Evolutionary conservation across 2,113 vertebrate genomes (phyloP).

Genomic region (Anhinga rufa): DNA sequence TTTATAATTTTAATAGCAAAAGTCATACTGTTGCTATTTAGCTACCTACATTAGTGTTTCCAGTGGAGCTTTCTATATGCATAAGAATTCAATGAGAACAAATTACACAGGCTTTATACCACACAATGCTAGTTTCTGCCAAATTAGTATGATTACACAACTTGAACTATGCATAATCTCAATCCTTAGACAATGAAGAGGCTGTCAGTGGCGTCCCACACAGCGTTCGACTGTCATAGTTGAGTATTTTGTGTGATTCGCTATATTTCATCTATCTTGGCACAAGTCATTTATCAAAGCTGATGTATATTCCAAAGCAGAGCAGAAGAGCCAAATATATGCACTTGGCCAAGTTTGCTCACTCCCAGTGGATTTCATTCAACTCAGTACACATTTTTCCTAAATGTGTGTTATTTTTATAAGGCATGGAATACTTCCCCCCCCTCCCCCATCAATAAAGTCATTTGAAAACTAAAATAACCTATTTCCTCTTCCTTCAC

Average conservation of each 20-base stretch:
- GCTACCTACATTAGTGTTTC: not conserved
- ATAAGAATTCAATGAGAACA: not conserved
- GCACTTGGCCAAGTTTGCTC: not conserved
- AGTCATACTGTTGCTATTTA: not conserved
- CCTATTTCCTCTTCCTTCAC: not conserved
- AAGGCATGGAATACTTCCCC: not conserved
- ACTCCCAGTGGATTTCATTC: not conserved
- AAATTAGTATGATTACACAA: not conserved
- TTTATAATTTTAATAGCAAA: not conserved
- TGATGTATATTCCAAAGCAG: not conserved
- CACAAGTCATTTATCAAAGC: not conserved
- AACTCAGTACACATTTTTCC: not conserved
- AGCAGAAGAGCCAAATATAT: not conserved
- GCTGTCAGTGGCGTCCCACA: not conserved
- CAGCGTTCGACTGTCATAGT: not conserved
- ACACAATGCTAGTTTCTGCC: not conserved
- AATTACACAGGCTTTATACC: not conserved
- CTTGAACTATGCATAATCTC: not conserved
- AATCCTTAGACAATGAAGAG: not conserved
- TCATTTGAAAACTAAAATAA: not conserved
- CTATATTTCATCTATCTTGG: not conserved
- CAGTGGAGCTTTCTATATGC: not conserved
- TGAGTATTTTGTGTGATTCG: not conserved
- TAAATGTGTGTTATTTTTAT: not conserved
- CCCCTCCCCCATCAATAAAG: not conserved